Evolutionary conservation across 35 echinoderm and acorn worm species (phyloP), one percentile per base, ranked within the genome.

Genomic region (Holothuria glaberrima): DNA sequence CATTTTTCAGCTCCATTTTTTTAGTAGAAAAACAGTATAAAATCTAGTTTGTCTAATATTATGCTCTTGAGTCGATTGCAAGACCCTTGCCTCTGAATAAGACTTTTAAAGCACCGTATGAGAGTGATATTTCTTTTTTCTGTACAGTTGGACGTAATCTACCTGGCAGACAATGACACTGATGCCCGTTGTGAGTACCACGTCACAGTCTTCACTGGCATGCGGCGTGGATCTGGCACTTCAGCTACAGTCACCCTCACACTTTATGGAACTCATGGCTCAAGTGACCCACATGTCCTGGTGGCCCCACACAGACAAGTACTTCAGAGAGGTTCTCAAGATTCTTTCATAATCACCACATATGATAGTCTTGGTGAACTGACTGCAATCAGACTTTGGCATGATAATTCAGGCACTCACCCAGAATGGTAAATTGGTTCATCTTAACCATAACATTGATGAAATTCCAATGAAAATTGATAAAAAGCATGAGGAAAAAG

Each of bases 271-370:
- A 89, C 69, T 20, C 46, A 88, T 34, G 89, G 93, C 16, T 71
- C 86, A 10, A 95, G 93, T 86, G 76, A 91, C 32, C 97, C 93
- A 3, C 97, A 99, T 71, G 86, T 99, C 9, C 85, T 99, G 54
- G 25, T 82, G 12, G 71, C 69, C 69, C 69, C 64, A 7, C 75
- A 68, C 4, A 77, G 61, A 48, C 48, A 68, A 45, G 91, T 95
- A 5, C 48, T 99, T 35, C 77, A 93, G 74, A 69, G 91, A 30
- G 83, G 94, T 30, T 33, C 83, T 20, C 64, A 70, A 16, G 97
- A 99, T 73, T 99, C 97, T 30, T 99, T 99, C 52, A 52, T 99
- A 46, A 60, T 99, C 44, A 80, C 91, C 22, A 95, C 93, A 7
- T 45, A 76, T 25, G 36, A 79, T 20, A 91, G 88, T 19, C 83